Conservation (phyloP, 2,113 vertebrate species). For the zebrafish (Danio rerio) region GRCz12tu NC_133185.1:41884501-41885000, state of each 20-base stretch:
- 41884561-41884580: slow-evolving; percentile 54
- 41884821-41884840: not conserved
- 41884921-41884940: too few relatives aligned
- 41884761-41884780: not conserved
- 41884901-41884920: too few relatives aligned
- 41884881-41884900: not conserved
- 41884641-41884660: slow-evolving; percentile 90
- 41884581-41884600: slow-evolving; percentile 57
- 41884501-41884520: slow-evolving; percentile 66
- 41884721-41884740: not conserved
- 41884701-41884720: not conserved
- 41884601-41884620: slow-evolving; percentile 30
- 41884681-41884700: slow-evolving; percentile 53
- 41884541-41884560: slow-evolving; percentile 69
- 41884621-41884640: slow-evolving; percentile 61
- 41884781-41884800: not conserved
- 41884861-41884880: not conserved
- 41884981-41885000: too few relatives aligned
- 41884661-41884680: slow-evolving; percentile 86
- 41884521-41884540: slow-evolving; percentile 78
- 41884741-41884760: not conserved
- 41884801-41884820: not conserved
- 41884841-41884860: not conserved
- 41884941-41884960: too few relatives aligned
- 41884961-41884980: too few relatives aligned